A percentile compares a stretch with the other conserved stretches of the same genome.
These are phyloP conservation scores for Tapirus indicus DNA, from an alignment of 2,797 vertebrate species.

Conservation along the genomic window DNA sequence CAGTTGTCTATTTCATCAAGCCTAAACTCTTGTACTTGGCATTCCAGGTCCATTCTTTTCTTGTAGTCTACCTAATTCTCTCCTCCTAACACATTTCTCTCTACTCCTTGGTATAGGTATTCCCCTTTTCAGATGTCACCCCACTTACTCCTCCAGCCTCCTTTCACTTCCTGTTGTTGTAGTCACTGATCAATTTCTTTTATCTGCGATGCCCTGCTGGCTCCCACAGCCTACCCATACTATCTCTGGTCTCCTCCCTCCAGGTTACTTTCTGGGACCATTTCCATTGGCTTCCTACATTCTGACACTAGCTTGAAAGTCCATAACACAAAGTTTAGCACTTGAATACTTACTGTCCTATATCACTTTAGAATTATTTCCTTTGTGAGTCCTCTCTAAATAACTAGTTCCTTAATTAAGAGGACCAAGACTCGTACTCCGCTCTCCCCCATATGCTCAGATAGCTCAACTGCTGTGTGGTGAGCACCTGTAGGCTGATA, in stretches of 20 bases:
- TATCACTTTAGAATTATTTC: neutral
- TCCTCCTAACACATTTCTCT: neutral
- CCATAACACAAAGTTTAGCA: neutral
- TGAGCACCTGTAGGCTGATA: neutral
- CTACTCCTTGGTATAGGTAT: neutral
- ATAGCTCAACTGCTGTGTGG: neutral
- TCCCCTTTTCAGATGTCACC: neutral
- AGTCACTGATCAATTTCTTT: neutral
- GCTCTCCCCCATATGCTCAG: neutral
- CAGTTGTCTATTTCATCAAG: neutral
- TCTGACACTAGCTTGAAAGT: neutral
- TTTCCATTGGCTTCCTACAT: neutral
- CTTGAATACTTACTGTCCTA: neutral
- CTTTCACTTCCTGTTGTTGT: neutral
- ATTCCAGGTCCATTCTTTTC: neutral
- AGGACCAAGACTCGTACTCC: neutral
- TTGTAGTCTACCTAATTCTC: neutral
- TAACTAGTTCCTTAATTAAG: neutral
- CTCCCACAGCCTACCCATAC: neutral
- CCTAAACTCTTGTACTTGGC: neutral
- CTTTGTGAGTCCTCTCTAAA: neutral
- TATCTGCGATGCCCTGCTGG: neutral
- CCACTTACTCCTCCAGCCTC: neutral
- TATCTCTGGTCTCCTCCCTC: neutral
- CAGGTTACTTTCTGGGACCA: neutral